phyloP scores from a whole-genome alignment of 2,888 invertebrate genomes.

The Orchesella flavescens region DNA sequence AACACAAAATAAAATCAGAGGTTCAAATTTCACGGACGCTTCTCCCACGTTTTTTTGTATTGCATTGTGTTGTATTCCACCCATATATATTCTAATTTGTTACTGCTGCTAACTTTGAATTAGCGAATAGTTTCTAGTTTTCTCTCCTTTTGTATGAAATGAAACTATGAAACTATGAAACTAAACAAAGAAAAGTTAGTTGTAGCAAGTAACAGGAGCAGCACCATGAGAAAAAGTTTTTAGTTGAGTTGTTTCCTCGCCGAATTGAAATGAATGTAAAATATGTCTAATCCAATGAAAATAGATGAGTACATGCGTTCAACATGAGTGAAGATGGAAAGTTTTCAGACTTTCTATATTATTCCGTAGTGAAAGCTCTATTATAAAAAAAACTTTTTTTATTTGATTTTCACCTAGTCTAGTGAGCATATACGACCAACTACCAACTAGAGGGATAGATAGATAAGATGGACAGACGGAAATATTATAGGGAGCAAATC shows the following conservation, averaged over 20 bases:
- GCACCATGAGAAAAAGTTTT: background rate
- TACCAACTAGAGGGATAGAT: background rate
- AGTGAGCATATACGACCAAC: background rate
- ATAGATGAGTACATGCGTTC: constrained; percentile 57
- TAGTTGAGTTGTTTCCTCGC: background rate
- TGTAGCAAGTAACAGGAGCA: no score
- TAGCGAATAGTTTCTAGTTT: constrained; percentile 37
- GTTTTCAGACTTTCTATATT: constrained; percentile 17
- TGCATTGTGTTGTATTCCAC: no score
- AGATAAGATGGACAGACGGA: background rate
- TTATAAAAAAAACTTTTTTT: background rate
- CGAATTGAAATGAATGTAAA: constrained; percentile 52
- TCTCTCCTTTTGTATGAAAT: constrained; percentile 10
- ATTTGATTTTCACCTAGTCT: background rate
- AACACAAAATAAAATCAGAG: no score
- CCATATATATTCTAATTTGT: constrained; percentile 37
- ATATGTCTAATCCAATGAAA: constrained; percentile 58
- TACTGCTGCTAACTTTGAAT: constrained; percentile 51
- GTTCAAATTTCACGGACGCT: no score
- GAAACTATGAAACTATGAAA: no score
- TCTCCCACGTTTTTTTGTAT: no score
- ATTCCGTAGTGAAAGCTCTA: background rate
- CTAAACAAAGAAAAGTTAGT: no score
- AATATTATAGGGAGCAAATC: no score
- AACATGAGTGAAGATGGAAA: constrained; percentile 40